Evolutionary conservation across 2,797 vertebrate species (phyloP).

Genomic region (Acestrorhynchus altus): DNA sequence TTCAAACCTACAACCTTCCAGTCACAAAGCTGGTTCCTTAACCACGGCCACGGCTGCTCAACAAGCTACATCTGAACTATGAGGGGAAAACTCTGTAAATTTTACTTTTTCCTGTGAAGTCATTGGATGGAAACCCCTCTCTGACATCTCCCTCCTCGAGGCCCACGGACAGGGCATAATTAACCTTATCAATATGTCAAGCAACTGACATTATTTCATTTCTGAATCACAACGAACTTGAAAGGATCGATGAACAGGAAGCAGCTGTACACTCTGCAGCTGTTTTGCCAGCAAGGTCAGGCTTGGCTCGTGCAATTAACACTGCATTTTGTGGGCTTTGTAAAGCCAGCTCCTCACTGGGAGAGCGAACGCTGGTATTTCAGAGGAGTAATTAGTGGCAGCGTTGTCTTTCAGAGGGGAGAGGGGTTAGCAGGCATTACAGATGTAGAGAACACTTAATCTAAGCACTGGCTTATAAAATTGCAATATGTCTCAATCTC

Average conservation of each 20-base stretch:
- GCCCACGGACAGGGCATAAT: slow-evolving; percentile 45
- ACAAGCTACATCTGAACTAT: background rate
- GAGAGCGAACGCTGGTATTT: slow-evolving; percentile 47
- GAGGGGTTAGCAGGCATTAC: slow-evolving; percentile 36
- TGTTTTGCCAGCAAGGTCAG: slow-evolving; percentile 31
- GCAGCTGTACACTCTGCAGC: slow-evolving; percentile 50
- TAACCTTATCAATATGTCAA: slow-evolving; percentile 65
- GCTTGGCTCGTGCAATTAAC: slow-evolving; percentile 43
- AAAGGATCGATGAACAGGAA: slow-evolving; percentile 48
- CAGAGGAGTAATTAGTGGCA: slow-evolving; percentile 51
- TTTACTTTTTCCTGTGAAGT: background rate
- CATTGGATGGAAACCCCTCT: slow-evolving; percentile 19
- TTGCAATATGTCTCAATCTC: slow-evolving; percentile 6
- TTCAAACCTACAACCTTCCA: too few relatives aligned
- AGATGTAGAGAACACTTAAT: background rate
- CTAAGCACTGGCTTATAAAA: slow-evolving; percentile 15
- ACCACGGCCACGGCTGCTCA: too few relatives aligned
- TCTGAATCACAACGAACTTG: slow-evolving; percentile 53
- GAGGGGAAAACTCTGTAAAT: background rate
- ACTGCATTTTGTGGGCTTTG: slow-evolving; percentile 41
- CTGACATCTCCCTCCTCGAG: slow-evolving; percentile 7
- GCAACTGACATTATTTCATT: slow-evolving; percentile 62
- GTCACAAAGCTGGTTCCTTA: too few relatives aligned
- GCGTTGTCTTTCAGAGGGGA: slow-evolving; percentile 35
- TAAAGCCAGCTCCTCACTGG: slow-evolving; percentile 37